Conservation (phyloP, 2,888 invertebrate genomes). For the Geotrupes spiniger region DNA sequence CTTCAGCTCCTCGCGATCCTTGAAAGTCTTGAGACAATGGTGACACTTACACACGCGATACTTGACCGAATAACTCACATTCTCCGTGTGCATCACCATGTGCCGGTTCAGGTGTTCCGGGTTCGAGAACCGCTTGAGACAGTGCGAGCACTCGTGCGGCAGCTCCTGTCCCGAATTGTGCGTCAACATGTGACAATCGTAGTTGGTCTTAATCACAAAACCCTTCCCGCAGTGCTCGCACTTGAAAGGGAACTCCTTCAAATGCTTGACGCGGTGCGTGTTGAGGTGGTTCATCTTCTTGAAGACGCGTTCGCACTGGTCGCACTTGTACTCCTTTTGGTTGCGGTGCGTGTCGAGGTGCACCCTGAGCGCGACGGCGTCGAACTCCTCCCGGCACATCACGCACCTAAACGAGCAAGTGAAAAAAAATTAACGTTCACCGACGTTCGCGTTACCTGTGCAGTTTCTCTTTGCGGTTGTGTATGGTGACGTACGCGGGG, state of each 20-base stretch:
- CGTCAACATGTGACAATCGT: conserved; percentile 38
- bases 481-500: conserved; percentile 21
- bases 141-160: conserved; percentile 38
- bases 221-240: conserved; percentile 39
- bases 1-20: conserved; percentile 31
- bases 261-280: conserved; percentile 38
- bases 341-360: conserved; percentile 36
- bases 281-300: conserved; percentile 39
- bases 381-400: conserved; percentile 32
- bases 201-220: conserved; percentile 40
- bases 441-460: no score
- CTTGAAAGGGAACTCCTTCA: conserved; percentile 40
- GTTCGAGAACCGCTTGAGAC: conserved; percentile 39
- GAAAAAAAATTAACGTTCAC: no score
- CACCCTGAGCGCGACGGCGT: conserved; percentile 29
- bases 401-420: no score
- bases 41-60: conserved; percentile 37
- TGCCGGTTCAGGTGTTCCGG: conserved; percentile 40
- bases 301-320: conserved; percentile 39
- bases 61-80: conserved; percentile 37
- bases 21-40: conserved; percentile 36
- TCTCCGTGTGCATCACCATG: conserved; percentile 39
- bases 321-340: conserved; percentile 36
- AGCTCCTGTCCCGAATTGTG: conserved; percentile 35
- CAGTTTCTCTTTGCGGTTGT: conserved; percentile 28